Evolutionary conservation across 1,140 invertebrate species (phyloP), one percentile per base, ranked within the genome.

Genomic region (Drosophila sulfurigaster): DNA sequence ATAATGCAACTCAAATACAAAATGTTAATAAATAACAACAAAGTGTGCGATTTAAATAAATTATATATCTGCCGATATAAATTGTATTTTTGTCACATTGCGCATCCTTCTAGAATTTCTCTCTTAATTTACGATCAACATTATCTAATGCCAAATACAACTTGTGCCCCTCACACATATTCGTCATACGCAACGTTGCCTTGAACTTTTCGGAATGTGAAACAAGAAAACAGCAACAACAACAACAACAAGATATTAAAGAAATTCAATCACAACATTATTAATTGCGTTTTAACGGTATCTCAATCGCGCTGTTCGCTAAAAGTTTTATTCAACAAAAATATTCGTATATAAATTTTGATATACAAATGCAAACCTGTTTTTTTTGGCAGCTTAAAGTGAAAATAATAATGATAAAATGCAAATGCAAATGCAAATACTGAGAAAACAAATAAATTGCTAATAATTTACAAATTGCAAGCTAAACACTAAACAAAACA

Each of bases 261-360:
- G 46, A 41, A 76, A 88, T 78, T 43, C 75, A 70, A 81, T 62
- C 66, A 54, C 52, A 78, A 65, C 73, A 75, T 81, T 89, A 81
- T 89, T 89, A 88, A 88, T 89, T 81, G 78, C 56, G 75, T 89
- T 81, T 81, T 83, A 88, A 88, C 83, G 83, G 83, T 88, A 78
- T 70, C 56, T 41, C 35, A 65, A 83, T 65, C 69, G 43, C 51
- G 28, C 60, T 65, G 60, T 83, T 58, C 11, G 68, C 62, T 28
- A 79, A 73, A 35, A 67, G 60, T 60, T 75, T 66, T 54, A 62
- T 45, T 52, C 59, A 15, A 35, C 5, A 35, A 54, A 16, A 49
- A 49, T 38, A 38, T 10, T 8, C 6, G 10, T 38, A 11, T 43
- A 35, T 59, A 25, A 28, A 7, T 30, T 13, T 45, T 54, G 58